Evolutionary conservation across 1,140 invertebrate species (phyloP), one percentile per base, ranked within the genome.

Genomic region (Coptotermes formosanus): DNA sequence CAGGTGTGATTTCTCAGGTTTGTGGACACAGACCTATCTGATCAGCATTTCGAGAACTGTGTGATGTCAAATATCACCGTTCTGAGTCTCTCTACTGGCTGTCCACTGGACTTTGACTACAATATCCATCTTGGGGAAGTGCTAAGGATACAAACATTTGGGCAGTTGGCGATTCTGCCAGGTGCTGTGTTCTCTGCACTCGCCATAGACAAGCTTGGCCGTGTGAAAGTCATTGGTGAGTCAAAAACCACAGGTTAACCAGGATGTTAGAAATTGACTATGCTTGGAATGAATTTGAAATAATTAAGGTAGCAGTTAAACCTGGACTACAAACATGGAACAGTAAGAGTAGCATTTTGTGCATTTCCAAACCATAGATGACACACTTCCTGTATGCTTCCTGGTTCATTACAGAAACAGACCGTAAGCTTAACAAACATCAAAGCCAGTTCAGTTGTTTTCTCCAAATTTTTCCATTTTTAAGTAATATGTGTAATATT

Each of bases 131-230:
- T 91, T 69, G 86, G 87, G 9, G 89, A 89, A 25, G 87, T 91
- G 9, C 90, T 91, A 85, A 87, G 87, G 16, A 90, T 91, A 87
- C 90, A 90, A 43, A 82, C 91, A 23, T 88, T 90, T 14, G 90
- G 90, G 0, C 89, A 90, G 75, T 38, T 90, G 3, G 89, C 90
- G 2, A 88, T 91, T 69, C 89, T 93, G 23, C 92, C 92, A 12
- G 92, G 92, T 59, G 92, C 92, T 86, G 48, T 93, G 0, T 84
- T 93, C 21, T 90, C 91, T 12, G 91, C 92, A 14, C 88, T 92
- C 19, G 85, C 92, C 32, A 91, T 93, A 87, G 92, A 93, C 86
- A 90, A 87, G 87, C 44, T 93, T 64, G 92, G 92, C 14, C 89
- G 92, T 85, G 91, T 91, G 83, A 88, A 89, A 38, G 88, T 93